Conservation (phyloP, 2,113 vertebrate species). For the Laticauda laticaudata region DNA sequence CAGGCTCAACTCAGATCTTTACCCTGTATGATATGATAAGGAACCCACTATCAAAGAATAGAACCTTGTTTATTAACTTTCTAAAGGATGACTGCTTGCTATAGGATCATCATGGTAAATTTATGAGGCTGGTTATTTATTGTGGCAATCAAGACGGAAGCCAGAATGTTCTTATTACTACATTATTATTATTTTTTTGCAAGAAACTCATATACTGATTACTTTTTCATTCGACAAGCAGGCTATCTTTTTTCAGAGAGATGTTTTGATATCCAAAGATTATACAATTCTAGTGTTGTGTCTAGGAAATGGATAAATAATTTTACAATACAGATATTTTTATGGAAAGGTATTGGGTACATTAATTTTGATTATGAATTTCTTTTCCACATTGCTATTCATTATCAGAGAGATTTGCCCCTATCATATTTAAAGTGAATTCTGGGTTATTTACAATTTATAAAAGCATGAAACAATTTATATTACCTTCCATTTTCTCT, state of each 20-base stretch:
- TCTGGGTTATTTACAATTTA: constrained; percentile 20
- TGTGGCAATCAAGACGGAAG: neutral
- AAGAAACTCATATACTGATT: constrained; percentile 12
- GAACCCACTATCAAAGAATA: neutral
- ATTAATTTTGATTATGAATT: constrained; percentile 2
- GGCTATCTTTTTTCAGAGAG: constrained; percentile 10
- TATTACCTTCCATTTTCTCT: neutral
- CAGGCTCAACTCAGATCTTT: neutral
- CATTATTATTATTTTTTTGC: neutral
- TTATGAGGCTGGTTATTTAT: neutral
- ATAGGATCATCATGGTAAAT: neutral
- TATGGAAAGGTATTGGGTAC: neutral
- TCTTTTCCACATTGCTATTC: neutral
- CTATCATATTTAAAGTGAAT: neutral
- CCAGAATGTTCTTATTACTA: neutral
- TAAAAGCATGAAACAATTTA: fast-evolving
- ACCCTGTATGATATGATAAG: neutral
- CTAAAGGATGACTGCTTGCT: neutral
- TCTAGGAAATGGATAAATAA: neutral
- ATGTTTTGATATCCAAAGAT: neutral
- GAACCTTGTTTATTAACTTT: neutral
- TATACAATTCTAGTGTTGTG: neutral
- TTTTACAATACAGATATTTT: constrained; percentile 14
- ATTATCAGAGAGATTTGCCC: neutral
- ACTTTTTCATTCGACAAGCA: constrained; percentile 37